Percentiles rank a stretch among this genome's conserved stretches.
phyloP scores from a whole-genome alignment of 1,140 invertebrate genomes.

The Bombyx mori region DNA sequence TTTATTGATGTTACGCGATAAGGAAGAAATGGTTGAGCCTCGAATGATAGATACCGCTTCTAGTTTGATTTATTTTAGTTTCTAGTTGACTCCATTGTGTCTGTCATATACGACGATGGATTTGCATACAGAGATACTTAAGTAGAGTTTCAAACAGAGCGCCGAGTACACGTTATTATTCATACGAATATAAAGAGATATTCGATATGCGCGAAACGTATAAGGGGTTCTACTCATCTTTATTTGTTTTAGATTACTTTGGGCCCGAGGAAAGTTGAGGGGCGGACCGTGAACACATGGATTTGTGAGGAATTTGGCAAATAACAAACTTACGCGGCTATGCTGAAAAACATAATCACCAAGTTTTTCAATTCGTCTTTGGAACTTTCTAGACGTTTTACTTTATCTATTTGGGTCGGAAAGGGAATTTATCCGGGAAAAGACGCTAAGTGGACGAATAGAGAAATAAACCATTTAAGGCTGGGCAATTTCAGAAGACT shows the following conservation, averaged over 20 bases:
- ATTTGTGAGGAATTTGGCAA: slow-evolving; percentile 41
- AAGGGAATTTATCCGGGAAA: slow-evolving; percentile 4
- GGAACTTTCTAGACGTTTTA: slow-evolving; percentile 11
- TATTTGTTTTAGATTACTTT: slow-evolving; percentile 69
- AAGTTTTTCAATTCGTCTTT: slow-evolving; percentile 49
- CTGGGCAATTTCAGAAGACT: too few species aligned
- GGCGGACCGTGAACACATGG: slow-evolving; percentile 34
- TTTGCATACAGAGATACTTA: not conserved
- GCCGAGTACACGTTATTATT: slow-evolving; percentile 47
- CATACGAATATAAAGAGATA: slow-evolving; percentile 49
- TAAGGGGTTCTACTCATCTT: slow-evolving; percentile 54
- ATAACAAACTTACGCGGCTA: slow-evolving; percentile 36
- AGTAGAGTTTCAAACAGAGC: slow-evolving; percentile 34
- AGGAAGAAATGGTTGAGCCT: too few species aligned
- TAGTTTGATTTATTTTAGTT: too few species aligned
- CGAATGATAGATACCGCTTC: too few species aligned
- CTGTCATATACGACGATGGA: too few species aligned
- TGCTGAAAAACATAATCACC: slow-evolving; percentile 39
- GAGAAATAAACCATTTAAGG: not conserved
- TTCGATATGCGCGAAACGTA: slow-evolving; percentile 51
- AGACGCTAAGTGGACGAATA: not conserved
- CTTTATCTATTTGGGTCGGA: slow-evolving; percentile 12
- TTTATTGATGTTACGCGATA: too few species aligned
- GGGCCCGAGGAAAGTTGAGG: slow-evolving; percentile 41
- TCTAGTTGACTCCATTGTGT: too few species aligned